A percentile compares a stretch with the other conserved stretches of the same genome.
Conservation (phyloP, 2,888 invertebrate species). For the Chrysolina oricalcia region DNA sequence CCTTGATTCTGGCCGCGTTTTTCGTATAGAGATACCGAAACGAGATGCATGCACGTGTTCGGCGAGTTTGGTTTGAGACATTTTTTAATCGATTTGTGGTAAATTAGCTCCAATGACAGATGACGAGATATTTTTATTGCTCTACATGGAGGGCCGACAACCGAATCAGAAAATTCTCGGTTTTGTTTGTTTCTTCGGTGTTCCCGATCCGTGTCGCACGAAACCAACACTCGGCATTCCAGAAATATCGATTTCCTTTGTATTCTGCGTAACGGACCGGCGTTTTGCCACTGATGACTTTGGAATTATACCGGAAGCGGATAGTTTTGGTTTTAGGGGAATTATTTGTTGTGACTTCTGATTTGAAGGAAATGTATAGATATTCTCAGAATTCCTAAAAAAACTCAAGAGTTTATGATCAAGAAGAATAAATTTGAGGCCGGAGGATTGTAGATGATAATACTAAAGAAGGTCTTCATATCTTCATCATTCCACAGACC, state of each 20-base stretch:
- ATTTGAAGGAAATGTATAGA: no score
- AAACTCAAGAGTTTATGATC: no score
- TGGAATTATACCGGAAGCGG: neutral
- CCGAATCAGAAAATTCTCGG: neutral
- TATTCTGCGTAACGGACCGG: conserved; percentile 5
- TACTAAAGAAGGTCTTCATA: no score
- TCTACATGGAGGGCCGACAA: conserved; percentile 21
- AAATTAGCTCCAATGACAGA: conserved; percentile 3
- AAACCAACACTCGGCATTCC: conserved; percentile 4
- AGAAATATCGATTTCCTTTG: conserved; percentile 14
- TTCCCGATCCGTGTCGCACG: neutral
- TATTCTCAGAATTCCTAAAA: no score
- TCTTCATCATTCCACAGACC: no score
- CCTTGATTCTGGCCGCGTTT: conserved; percentile 6
- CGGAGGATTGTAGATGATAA: no score
- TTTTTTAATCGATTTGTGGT: conserved; percentile 13
- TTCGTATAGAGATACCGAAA: conserved; percentile 25
- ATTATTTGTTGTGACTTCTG: neutral
- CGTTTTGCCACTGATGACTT: neutral
- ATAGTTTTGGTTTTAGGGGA: neutral
- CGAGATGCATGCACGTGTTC: conserved; percentile 28
- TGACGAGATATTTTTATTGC: conserved; percentile 20
- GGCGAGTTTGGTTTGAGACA: conserved; percentile 8
- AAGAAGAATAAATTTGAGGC: no score
- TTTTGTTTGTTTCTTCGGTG: conserved; percentile 13